Evolutionary conservation across 2,888 invertebrate genomes (phyloP).

Genomic region (Patella pellucida): DNA sequence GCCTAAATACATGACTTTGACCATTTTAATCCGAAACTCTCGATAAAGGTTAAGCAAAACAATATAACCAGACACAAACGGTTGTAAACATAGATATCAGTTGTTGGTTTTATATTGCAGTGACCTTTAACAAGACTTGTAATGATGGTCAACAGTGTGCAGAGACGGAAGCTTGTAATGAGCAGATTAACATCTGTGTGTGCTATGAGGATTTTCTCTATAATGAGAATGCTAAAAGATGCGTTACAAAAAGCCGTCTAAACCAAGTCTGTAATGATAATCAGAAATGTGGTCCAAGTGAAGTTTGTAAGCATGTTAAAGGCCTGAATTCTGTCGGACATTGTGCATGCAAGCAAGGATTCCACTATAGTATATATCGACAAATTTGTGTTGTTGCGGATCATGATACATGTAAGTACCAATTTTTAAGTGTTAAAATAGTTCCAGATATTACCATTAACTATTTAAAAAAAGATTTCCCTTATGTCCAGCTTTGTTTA

Average conservation of each 20-base stretch:
- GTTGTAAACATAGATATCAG: too few relatives aligned
- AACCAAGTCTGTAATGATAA: background rate
- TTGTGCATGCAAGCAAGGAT: background rate
- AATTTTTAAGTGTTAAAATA: too few relatives aligned
- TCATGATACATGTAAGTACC: too few relatives aligned
- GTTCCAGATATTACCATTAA: too few relatives aligned
- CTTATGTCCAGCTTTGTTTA: too few relatives aligned
- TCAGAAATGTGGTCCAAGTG: conserved; percentile 3
- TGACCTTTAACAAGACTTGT: conserved; percentile 17
- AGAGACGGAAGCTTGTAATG: conserved; percentile 3
- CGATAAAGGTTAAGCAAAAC: too few relatives aligned
- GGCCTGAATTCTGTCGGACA: background rate
- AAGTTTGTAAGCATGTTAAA: background rate
- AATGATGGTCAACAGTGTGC: background rate
- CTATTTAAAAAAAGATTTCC: too few relatives aligned
- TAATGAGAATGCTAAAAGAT: background rate
- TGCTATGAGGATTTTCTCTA: conserved; percentile 8
- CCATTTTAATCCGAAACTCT: too few relatives aligned
- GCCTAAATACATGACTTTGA: too few relatives aligned
- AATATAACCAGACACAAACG: too few relatives aligned
- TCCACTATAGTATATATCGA: background rate
- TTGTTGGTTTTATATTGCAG: background rate
- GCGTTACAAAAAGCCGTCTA: conserved; percentile 1
- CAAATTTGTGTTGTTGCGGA: background rate
- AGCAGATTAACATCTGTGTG: background rate